Conservation (phyloP, 2,113 vertebrate genomes). For the Gorsachius goisagi region DNA sequence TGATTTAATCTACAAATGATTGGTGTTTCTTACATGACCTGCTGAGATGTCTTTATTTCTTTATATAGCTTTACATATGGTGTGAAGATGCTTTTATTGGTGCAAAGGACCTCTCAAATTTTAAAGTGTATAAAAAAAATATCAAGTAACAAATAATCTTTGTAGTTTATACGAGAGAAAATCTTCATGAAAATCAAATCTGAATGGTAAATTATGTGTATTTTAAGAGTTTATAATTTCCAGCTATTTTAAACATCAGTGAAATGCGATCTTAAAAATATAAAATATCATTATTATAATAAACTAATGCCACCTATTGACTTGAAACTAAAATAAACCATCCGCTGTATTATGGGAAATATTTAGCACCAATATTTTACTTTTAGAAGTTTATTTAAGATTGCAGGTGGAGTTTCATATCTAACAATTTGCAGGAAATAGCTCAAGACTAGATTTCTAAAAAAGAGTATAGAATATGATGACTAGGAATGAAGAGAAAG, state of each 20-base stretch:
- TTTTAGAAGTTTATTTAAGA: neutral
- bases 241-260: neutral
- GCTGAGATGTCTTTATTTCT: neutral
- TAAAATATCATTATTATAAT: neutral
- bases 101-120: neutral
- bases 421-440: neutral
- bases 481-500: neutral
- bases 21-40: neutral
- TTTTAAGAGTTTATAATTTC: neutral
- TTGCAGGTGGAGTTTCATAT: neutral
- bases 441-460: neutral
- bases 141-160: neutral
- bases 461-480: neutral
- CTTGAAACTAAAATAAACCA: neutral
- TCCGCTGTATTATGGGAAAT: neutral
- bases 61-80: neutral
- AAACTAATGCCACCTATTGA: neutral
- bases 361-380: neutral
- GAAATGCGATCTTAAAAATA: neutral
- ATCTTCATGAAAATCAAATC: neutral
- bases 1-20: neutral
- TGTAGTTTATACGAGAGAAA: neutral
- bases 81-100: neutral
- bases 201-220: neutral
- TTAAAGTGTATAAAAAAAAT: neutral